Evolutionary conservation across 2,888 invertebrate species (phyloP).

Genomic region (Ommatoiulus sabulosus): DNA sequence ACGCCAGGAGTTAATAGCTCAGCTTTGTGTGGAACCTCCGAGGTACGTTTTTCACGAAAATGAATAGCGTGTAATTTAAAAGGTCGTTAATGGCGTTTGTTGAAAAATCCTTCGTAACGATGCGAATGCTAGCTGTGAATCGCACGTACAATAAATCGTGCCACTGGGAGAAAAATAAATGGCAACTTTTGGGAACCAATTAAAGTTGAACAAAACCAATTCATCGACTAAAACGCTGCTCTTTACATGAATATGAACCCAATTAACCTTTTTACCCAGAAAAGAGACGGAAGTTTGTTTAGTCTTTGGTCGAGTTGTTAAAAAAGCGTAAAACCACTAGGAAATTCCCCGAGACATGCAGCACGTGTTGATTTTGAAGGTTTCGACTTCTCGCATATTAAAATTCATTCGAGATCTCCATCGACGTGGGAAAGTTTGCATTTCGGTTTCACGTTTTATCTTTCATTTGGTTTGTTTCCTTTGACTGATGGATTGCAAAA

Average conservation of each 20-base stretch:
- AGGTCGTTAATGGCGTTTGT: background rate
- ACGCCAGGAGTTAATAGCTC: no score
- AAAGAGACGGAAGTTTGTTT: constrained; percentile 13
- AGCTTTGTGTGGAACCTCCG: no score
- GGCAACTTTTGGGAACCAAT: background rate
- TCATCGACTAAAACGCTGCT: no score
- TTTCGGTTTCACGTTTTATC: background rate
- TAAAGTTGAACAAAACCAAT: background rate
- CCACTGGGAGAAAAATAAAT: background rate
- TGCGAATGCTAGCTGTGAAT: background rate
- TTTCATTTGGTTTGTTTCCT: background rate
- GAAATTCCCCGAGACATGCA: background rate
- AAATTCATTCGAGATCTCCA: background rate
- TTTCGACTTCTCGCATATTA: constrained; percentile 16
- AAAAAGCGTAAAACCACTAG: background rate
- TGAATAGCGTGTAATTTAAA: background rate
- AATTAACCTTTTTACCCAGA: constrained; percentile 34
- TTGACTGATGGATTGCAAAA: no score
- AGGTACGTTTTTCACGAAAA: no score
- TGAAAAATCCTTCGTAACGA: background rate
- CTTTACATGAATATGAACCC: no score
- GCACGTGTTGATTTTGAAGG: constrained; percentile 25
- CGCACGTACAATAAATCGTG: background rate
- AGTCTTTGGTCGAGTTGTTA: background rate
- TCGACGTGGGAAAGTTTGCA: constrained; percentile 27